Base-by-base conservation (phyloP, 2,797 vertebrate genomes). In the Rhodeus uyekii region DNA sequence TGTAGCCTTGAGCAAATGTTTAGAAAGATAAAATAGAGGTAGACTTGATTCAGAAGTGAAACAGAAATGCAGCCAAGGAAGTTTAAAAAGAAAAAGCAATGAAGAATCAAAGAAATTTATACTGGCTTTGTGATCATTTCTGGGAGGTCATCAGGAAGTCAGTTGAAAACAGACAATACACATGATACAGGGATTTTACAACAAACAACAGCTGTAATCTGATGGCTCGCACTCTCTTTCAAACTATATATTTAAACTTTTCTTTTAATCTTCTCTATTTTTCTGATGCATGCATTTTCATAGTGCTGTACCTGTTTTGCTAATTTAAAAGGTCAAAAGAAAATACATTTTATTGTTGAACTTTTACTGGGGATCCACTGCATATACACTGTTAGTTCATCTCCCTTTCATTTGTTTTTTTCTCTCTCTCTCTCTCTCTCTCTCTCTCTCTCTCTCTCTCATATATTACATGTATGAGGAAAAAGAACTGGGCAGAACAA, bases 401-500 rank as follows among this genome's bases (percentile, higher is more conserved):
- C 53, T 42, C 48, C 32, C 5, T 29, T 79, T 48, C 39, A 19
- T 44, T 53, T 22, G 55, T 34, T n/a, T 24, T 42, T 44, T 3
- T 34, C 68, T 36, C 42, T 44, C 46, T 76, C 63, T 77, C 79
- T 85, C n/a, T n/a, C n/a, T 67, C 53, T 42, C 48, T 27, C 5
- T 29, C 74, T 48, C 39, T 34, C 18, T 24, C 42, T 44, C 3
- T 34, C 68, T 36, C 42, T 44, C 46, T 76, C 63, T 77, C 79
- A 84, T 90, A 90, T 88, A 87, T 93, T 88, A 88, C 88, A 89
- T 74, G 27, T 13, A 67, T 50, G 9, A 68, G 64, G 24, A 76
- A 68, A 91, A 88, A 63, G 88, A 85, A 91, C 90, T 88, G 90
- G 90, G 90, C 89, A 91, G 90, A 92, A 90, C 90, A 38, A 67